Percentiles rank a stretch among this genome's conserved stretches.
Evolutionary conservation across 2,113 vertebrate species (phyloP).

Genomic region (Peromyscus californicus): DNA sequence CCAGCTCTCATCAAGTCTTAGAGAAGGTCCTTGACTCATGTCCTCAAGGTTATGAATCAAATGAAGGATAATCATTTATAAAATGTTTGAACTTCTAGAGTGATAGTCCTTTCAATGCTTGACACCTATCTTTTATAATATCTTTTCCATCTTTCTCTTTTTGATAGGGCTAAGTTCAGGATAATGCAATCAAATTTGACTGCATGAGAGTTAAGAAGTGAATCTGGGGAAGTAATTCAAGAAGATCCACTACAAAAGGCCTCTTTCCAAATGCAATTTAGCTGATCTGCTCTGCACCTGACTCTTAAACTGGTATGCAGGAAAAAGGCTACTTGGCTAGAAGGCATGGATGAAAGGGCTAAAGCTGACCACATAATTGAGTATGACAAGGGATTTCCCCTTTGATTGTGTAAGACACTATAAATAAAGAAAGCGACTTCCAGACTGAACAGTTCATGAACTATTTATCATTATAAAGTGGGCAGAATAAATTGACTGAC

Average conservation of each 20-base stretch:
- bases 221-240: background rate
- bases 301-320: background rate
- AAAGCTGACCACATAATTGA: conserved; percentile 72
- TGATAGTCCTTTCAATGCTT: background rate
- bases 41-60: conserved; percentile 5
- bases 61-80: background rate
- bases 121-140: background rate
- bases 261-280: background rate
- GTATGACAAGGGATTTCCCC: conserved; percentile 80
- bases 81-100: conserved; percentile 22
- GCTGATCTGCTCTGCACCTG: background rate
- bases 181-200: background rate
- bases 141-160: background rate
- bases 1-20: background rate
- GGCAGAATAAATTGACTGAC: conserved; percentile 85
- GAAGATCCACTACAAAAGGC: background rate
- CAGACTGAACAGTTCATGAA: conserved; percentile 73
- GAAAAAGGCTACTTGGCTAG: background rate
- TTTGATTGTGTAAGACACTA: conserved; percentile 81
- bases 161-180: background rate
- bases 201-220: background rate
- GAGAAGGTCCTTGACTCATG: background rate
- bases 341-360: conserved; percentile 62
- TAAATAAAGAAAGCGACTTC: conserved; percentile 80
- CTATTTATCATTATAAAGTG: conserved; percentile 85